A percentile compares a stretch with the other conserved stretches of the same genome.
These are phyloP conservation scores for Blastobasis adustella DNA, from an alignment of 2,888 invertebrate genomes.

Conservation along the genomic window DNA sequence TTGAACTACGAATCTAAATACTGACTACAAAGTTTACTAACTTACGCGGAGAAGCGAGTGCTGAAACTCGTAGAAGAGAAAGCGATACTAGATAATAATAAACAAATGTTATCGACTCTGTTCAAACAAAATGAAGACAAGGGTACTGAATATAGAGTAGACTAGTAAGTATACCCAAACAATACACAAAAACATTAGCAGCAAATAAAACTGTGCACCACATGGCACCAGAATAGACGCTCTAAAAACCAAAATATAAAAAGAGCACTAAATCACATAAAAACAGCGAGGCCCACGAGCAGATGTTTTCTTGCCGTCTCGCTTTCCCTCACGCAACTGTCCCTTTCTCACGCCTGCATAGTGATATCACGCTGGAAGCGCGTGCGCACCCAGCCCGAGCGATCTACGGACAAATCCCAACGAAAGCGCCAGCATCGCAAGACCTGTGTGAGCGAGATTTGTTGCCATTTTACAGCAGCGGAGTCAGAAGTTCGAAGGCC, in stretches of 20 bases:
- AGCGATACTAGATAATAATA: too few species aligned
- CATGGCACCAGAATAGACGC: slow-evolving; percentile 2
- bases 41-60: too few species aligned
- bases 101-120: too few species aligned
- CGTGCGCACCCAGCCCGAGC: slow-evolving; percentile 20
- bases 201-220: slow-evolving; percentile 2
- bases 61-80: too few species aligned
- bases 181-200: not conserved
- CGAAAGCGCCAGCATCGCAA: not conserved
- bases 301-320: slow-evolving; percentile 43
- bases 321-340: slow-evolving; percentile 20
- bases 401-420: slow-evolving; percentile 21
- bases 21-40: too few species aligned
- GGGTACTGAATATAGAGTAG: too few species aligned
- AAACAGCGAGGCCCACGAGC: slow-evolving; percentile 23
- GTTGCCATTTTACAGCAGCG: not conserved
- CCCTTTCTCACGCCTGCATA: slow-evolving; percentile 22
- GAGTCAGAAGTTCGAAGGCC: not conserved
- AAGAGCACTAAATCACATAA: slow-evolving; percentile 15
- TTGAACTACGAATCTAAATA: too few species aligned
- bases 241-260: slow-evolving; percentile 8
- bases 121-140: too few species aligned
- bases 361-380: slow-evolving; percentile 27
- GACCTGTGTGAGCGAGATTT: not conserved
- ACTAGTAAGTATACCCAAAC: not conserved